phyloP scores from a whole-genome alignment of 1,140 invertebrate genomes.

The Drosophila pallidifrons region DNA sequence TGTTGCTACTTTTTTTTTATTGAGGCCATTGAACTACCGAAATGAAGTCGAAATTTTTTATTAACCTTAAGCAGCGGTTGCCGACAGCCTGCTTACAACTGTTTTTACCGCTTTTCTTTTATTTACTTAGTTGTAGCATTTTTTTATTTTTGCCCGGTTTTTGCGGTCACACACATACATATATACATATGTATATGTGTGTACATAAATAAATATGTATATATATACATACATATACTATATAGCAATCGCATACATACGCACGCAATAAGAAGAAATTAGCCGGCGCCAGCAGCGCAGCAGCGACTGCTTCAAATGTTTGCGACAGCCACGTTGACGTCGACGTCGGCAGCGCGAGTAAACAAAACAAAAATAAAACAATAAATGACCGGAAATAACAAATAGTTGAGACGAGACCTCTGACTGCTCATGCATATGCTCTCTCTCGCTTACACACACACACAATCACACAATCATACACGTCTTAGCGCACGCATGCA shows the following conservation, averaged over 20 bases:
- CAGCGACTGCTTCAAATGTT: slow-evolving; percentile 2
- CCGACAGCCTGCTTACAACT: slow-evolving; percentile 63
- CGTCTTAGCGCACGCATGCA: slow-evolving; percentile 23
- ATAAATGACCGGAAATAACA: slow-evolving; percentile 74
- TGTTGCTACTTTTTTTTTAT: slow-evolving; percentile 38
- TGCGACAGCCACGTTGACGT: slow-evolving; percentile 17
- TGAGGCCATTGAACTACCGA: slow-evolving; percentile 72
- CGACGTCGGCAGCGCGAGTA: slow-evolving; percentile 17
- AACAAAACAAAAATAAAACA: slow-evolving; percentile 45
- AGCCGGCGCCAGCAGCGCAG: slow-evolving; percentile 5
- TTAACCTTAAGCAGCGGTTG: slow-evolving; percentile 63
- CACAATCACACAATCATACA: slow-evolving; percentile 1
- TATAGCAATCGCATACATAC: neutral
- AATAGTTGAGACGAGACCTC: slow-evolving; percentile 60
- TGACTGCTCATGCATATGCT: slow-evolving; percentile 9
- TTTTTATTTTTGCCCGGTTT: slow-evolving; percentile 26
- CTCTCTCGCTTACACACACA: slow-evolving; percentile 1
- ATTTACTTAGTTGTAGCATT: slow-evolving; percentile 42
- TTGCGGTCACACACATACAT: slow-evolving; percentile 48
- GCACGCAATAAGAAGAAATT: slow-evolving; percentile 11
- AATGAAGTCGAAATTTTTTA: slow-evolving; percentile 49
- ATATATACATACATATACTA: no score
- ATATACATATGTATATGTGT: no score
- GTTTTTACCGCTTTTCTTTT: slow-evolving; percentile 74
- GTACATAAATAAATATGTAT: no score